Conservation (phyloP, 2,888 invertebrate genomes). For the Cerastoderma edule region DNA sequence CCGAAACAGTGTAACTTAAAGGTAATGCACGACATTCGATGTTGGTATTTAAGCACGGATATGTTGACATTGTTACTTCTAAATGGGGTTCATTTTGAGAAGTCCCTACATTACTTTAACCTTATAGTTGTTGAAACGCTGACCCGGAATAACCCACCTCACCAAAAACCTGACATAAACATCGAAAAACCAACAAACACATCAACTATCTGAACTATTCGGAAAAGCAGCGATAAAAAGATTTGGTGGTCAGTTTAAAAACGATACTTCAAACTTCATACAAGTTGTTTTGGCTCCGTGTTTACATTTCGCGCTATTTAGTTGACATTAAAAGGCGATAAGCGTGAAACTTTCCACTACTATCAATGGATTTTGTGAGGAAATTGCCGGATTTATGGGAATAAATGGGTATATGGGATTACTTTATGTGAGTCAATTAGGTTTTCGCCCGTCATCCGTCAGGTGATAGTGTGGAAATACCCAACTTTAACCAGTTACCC, state of each 20-base stretch:
- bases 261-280: conserved; percentile 18
- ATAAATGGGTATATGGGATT: conserved; percentile 21
- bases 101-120: background rate
- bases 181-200: background rate
- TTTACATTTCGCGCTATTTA: conserved; percentile 29
- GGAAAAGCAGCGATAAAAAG: conserved; percentile 2
- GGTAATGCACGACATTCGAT: background rate
- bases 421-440: conserved; percentile 9
- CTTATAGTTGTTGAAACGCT: background rate
- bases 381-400: conserved; percentile 20
- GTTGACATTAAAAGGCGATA: conserved; percentile 22
- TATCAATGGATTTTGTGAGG: conserved; percentile 14
- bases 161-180: background rate
- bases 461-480: no score
- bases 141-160: background rate
- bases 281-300: conserved; percentile 8
- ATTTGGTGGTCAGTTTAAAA: conserved; percentile 10
- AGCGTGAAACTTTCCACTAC: conserved; percentile 12
- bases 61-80: background rate
- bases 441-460: conserved; percentile 16
- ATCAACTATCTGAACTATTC: background rate
- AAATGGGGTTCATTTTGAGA: background rate
- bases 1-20: background rate
- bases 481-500: no score
- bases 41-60: background rate